phyloP scores from a whole-genome alignment of 1,140 invertebrate species.

The Drosophila albomicans region DNA sequence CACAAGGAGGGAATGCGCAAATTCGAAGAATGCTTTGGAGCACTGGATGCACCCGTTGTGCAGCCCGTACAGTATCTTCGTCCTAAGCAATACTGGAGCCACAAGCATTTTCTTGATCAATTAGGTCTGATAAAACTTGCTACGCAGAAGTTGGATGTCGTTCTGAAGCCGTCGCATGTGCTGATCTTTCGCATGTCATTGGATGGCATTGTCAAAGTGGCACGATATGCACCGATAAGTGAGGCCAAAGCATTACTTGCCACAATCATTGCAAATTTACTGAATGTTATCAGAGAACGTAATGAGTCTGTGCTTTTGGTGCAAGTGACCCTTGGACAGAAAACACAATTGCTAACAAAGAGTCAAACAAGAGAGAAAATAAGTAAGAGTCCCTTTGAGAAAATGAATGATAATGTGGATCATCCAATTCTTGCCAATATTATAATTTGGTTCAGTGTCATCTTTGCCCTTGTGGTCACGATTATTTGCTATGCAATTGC shows the following conservation, averaged over 20 bases:
- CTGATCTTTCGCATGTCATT: constrained; percentile 53
- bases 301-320: constrained; percentile 89
- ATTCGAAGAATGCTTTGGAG: constrained; percentile 85
- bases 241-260: constrained; percentile 87
- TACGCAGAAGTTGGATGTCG: constrained; percentile 84
- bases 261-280: constrained; percentile 18
- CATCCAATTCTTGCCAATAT: constrained; percentile 96
- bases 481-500: constrained; percentile 94
- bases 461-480: constrained; percentile 91
- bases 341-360: constrained; percentile 68
- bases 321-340: constrained; percentile 88
- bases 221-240: constrained; percentile 86
- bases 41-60: constrained; percentile 70
- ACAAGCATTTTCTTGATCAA: constrained; percentile 88
- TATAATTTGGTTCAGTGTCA: constrained; percentile 92
- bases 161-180: constrained; percentile 32
- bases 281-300: constrained; percentile 80
- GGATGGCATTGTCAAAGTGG: constrained; percentile 82
- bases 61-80: constrained; percentile 73
- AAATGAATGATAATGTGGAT: constrained; percentile 86
- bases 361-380: background rate
- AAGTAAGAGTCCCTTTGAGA: constrained; percentile 78
- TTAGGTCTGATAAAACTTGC: constrained; percentile 87
- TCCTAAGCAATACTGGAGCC: constrained; percentile 84
- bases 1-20: constrained; percentile 86